Evolutionary conservation across 2,888 invertebrate genomes (phyloP).

Genomic region (Drosophila nr. perissopoda): DNA sequence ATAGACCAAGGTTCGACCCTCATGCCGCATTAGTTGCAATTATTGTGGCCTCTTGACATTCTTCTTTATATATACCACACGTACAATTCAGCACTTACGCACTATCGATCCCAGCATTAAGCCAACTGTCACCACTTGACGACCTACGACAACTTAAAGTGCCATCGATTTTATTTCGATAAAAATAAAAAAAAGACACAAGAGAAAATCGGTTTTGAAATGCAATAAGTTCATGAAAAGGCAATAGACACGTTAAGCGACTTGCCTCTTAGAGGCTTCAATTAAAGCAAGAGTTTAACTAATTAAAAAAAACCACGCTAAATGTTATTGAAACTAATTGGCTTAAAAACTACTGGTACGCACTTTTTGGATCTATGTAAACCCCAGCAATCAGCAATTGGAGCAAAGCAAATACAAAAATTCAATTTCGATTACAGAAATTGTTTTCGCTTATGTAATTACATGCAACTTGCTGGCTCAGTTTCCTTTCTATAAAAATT

Average conservation of each 20-base stretch:
- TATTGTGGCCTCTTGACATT: conserved; percentile 80
- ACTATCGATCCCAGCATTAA: conserved; percentile 60
- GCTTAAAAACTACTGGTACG: conserved; percentile 53
- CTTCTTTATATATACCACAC: conserved; percentile 61
- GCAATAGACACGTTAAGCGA: conserved; percentile 27
- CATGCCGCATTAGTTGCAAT: conserved; percentile 73
- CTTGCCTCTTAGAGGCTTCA: conserved; percentile 74
- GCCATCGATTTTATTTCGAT: conserved; percentile 56
- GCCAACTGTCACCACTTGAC: conserved; percentile 7
- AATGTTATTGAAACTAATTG: conserved; percentile 71
- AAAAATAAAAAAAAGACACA: conserved; percentile 7
- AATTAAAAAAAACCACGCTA: conserved; percentile 46
- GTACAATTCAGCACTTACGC: conserved; percentile 53
- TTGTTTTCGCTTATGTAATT: conserved; percentile 44
- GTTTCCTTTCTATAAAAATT: conserved; percentile 39
- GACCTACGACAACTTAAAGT: conserved; percentile 55
- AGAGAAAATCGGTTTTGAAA: conserved; percentile 18
- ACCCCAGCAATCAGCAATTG: background rate
- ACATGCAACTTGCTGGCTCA: conserved; percentile 8
- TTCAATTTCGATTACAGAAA: conserved; percentile 21
- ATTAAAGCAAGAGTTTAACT: conserved; percentile 47
- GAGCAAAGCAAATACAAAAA: conserved; percentile 17
- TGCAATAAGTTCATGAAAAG: conserved; percentile 50
- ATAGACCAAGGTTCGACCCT: conserved; percentile 74
- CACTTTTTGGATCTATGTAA: conserved; percentile 20